Evolutionary conservation across 2,113 vertebrate genomes (phyloP).

Genomic region (Octodon degus): DNA sequence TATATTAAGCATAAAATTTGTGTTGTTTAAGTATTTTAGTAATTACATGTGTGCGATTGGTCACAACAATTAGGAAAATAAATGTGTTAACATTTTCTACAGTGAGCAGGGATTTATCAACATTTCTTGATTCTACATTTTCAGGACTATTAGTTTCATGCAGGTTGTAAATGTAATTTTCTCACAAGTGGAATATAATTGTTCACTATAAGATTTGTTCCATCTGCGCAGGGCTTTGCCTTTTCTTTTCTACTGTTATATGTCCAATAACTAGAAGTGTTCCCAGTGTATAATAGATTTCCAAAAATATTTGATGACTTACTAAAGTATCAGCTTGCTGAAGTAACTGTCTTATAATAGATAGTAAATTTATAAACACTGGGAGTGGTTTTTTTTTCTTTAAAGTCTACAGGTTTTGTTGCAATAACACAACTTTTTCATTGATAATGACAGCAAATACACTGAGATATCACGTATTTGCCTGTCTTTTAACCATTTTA

Average conservation of each 20-base stretch:
- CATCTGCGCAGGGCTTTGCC: neutral
- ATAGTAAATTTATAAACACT: neutral
- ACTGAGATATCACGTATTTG: neutral
- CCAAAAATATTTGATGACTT: neutral
- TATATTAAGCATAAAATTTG: neutral
- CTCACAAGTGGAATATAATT: neutral
- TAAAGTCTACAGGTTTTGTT: neutral
- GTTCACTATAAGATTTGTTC: neutral
- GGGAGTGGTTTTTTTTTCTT: neutral
- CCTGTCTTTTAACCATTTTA: neutral
- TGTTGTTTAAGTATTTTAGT: neutral
- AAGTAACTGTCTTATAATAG: neutral
- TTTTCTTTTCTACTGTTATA: neutral
- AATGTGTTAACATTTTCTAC: neutral
- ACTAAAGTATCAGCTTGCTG: neutral
- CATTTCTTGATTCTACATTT: neutral
- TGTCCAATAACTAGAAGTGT: neutral
- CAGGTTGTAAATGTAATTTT: neutral
- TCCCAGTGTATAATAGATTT: neutral
- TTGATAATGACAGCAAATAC: neutral
- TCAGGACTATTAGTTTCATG: neutral
- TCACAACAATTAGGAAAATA: neutral
- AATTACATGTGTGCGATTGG: neutral
- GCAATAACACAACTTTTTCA: neutral
- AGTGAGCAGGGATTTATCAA: neutral